Percentiles rank a stretch among this genome's conserved stretches.
phyloP scores from a whole-genome alignment of 2,888 invertebrate species.

The Lampropteryx suffumata region DNA sequence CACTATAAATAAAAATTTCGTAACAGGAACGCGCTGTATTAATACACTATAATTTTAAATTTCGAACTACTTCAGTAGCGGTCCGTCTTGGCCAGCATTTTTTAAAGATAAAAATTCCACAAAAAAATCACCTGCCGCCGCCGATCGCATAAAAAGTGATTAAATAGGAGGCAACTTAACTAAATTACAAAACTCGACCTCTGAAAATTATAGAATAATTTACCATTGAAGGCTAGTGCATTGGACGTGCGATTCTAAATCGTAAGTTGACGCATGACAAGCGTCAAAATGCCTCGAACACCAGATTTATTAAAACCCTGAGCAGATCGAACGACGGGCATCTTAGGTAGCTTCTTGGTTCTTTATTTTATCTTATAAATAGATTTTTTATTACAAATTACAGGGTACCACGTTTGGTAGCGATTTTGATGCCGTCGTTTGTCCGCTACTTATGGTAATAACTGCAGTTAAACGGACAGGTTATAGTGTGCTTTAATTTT shows the following conservation, averaged over 20 bases:
- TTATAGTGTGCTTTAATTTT: conserved; percentile 63
- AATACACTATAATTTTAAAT: conserved; percentile 79
- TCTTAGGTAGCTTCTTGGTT: conserved; percentile 79
- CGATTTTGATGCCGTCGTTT: conserved; percentile 69
- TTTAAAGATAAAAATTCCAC: conserved; percentile 52
- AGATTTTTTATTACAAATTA: conserved; percentile 83
- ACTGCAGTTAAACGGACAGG: conserved; percentile 46
- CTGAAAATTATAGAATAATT: conserved; percentile 78
- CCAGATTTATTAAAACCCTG: conserved; percentile 72
- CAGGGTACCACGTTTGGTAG: conserved; percentile 81
- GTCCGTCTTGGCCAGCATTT: conserved; percentile 51
- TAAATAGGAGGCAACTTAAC: conserved; percentile 81
- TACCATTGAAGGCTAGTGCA: conserved; percentile 54
- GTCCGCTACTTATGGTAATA: conserved; percentile 55
- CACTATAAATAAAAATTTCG: conserved; percentile 68
- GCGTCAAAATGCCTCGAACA: conserved; percentile 70
- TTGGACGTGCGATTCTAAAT: conserved; percentile 61
- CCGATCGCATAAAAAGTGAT: conserved; percentile 69
- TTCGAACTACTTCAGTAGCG: conserved; percentile 80
- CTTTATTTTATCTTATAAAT: conserved; percentile 81
- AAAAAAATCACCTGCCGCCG: conserved; percentile 77
- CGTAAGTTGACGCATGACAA: conserved; percentile 69
- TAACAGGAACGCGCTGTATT: conserved; percentile 65
- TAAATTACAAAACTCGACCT: conserved; percentile 81
- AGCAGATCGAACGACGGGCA: conserved; percentile 73